These are phyloP conservation scores for Eulemur mongoz DNA, from an alignment of 2,797 vertebrate species.

Conservation along the genomic window DNA sequence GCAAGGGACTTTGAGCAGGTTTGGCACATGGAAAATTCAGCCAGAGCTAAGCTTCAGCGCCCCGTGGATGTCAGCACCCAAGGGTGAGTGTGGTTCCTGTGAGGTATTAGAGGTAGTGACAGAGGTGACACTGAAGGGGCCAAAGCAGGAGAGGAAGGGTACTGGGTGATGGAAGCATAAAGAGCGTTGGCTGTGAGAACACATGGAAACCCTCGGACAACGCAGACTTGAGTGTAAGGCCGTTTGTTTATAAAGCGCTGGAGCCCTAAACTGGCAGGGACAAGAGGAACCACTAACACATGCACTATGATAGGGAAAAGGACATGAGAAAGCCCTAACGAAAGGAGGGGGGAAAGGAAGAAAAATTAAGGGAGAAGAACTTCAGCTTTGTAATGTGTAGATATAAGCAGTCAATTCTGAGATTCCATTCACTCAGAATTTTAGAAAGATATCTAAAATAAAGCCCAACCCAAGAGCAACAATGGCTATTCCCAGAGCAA, in stretches of 20 bases:
- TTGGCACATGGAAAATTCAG: not conserved
- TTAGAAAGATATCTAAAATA: constrained; percentile 9
- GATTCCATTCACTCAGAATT: not conserved
- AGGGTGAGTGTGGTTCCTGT: not conserved
- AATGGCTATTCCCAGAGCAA: not conserved
- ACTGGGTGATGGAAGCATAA: not conserved
- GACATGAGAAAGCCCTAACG: not conserved
- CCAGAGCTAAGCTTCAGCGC: not conserved
- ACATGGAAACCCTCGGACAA: not conserved
- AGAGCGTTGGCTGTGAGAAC: not conserved
- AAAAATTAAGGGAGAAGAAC: not conserved
- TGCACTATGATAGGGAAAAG: not conserved
- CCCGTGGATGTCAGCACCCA: not conserved
- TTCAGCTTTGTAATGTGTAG: not conserved
- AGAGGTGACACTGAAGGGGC: not conserved
- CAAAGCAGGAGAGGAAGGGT: not conserved
- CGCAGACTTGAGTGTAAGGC: not conserved
- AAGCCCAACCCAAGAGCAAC: not conserved
- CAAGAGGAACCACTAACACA: not conserved
- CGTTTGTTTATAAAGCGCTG: not conserved
- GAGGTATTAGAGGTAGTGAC: not conserved
- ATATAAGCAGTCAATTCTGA: not conserved
- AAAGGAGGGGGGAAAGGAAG: not conserved
- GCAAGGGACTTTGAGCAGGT: not conserved
- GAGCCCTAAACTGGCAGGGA: not conserved